These are phyloP conservation scores for Hemichromis elongatus DNA, from an alignment of 2,113 vertebrate genomes.

Conservation along the genomic window DNA sequence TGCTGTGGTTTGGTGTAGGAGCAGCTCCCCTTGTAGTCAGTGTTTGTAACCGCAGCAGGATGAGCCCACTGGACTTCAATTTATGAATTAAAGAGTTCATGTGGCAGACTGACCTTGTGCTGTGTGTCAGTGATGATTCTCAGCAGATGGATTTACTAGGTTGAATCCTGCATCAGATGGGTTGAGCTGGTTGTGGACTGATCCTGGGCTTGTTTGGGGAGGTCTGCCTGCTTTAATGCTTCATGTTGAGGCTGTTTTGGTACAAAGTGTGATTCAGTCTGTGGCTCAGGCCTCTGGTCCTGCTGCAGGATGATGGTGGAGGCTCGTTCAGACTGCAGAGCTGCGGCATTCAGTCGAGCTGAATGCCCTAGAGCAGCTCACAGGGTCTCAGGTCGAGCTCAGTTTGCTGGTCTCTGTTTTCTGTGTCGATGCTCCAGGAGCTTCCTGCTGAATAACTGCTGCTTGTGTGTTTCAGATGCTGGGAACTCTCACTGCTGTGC, in stretches of 20 bases:
- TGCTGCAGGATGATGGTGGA: too few relatives aligned
- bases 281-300: too few relatives aligned
- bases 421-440: background rate
- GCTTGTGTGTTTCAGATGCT: slow-evolving; percentile 75
- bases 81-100: background rate
- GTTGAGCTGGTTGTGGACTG: too few relatives aligned
- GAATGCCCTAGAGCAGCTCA: too few relatives aligned
- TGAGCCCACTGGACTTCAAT: background rate
- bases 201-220: background rate
- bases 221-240: too few relatives aligned
- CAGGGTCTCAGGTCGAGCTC: too few relatives aligned
- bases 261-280: background rate
- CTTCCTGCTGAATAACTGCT: background rate
- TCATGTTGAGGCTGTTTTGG: too few relatives aligned
- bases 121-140: background rate
- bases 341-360: too few relatives aligned
- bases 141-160: background rate
- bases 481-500: slow-evolving; percentile 87
- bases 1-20: background rate
- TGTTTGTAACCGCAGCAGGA: background rate
- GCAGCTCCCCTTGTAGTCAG: background rate
- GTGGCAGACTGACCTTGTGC: background rate
- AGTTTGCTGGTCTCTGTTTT: background rate
- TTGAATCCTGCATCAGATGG: background rate
- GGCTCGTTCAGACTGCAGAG: too few relatives aligned